These are phyloP conservation scores for Alexandromys oeconomus DNA, from an alignment of 2,797 vertebrate species.

Conservation along the genomic window DNA sequence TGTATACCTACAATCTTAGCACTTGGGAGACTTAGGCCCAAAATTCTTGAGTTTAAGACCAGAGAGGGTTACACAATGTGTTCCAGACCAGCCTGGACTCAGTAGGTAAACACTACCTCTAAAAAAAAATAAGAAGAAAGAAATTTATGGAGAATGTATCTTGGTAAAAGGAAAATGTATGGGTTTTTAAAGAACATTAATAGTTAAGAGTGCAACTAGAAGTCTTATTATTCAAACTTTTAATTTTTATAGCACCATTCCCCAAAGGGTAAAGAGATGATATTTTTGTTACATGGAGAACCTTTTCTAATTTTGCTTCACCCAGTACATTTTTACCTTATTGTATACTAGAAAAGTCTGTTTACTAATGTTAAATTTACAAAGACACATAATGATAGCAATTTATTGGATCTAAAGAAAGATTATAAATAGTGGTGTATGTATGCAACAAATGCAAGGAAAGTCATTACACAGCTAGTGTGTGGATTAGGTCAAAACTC, in stretches of 20 bases:
- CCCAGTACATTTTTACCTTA: conserved; percentile 17
- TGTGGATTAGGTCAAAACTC: neutral
- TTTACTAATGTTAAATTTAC: conserved; percentile 15
- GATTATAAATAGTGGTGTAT: neutral
- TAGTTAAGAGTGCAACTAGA: neutral
- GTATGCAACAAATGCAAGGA: neutral
- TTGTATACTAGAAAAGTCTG: neutral
- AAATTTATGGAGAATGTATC: neutral
- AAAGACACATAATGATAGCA: neutral
- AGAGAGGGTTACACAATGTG: neutral
- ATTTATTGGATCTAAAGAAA: conserved; percentile 38
- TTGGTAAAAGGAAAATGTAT: conserved; percentile 1
- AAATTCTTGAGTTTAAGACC: neutral
- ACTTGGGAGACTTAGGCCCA: neutral
- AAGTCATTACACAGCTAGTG: neutral
- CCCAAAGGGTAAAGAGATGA: neutral
- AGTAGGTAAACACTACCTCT: neutral
- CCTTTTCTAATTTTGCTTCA: conserved; percentile 14
- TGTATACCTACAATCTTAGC: neutral
- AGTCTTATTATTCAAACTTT: conserved; percentile 1
- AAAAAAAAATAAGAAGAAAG: neutral
- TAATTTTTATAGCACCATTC: neutral
- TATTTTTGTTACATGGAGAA: neutral
- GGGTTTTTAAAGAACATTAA: conserved; percentile 2
- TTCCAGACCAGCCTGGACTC: neutral